Evolutionary conservation across 2,797 vertebrate genomes (phyloP).

Genomic region (Lutjanus argentimaculatus): DNA sequence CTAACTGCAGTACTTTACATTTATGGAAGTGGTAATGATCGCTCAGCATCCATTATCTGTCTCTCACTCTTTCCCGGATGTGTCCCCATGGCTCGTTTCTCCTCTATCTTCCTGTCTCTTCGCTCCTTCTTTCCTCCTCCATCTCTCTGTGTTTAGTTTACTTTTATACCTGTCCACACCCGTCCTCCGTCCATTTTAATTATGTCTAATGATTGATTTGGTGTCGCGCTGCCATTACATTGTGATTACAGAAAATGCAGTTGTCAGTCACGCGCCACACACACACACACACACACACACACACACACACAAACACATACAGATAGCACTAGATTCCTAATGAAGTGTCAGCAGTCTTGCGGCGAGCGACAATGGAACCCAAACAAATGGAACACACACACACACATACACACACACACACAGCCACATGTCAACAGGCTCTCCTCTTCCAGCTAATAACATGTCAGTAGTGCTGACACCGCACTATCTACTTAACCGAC

Average conservation of each 20-base stretch:
- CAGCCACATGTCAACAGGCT: constrained; percentile 60
- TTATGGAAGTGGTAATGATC: constrained; percentile 67
- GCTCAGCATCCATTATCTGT: constrained; percentile 48
- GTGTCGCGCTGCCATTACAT: constrained; percentile 45
- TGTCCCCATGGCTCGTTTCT: background rate
- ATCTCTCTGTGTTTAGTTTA: constrained; percentile 15
- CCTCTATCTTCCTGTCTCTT: background rate
- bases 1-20: constrained; percentile 67
- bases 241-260: constrained; percentile 54
- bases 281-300: background rate
- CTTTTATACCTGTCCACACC: constrained; percentile 23
- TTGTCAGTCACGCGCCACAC: constrained; percentile 39
- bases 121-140: background rate
- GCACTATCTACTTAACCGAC: constrained; percentile 66
- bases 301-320: background rate
- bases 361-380: constrained; percentile 55
- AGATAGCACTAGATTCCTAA: constrained; percentile 45
- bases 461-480: constrained; percentile 73
- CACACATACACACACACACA: constrained; percentile 22
- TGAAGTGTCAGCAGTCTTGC: constrained; percentile 72
- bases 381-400: constrained; percentile 55
- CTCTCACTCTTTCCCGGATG: constrained; percentile 15
- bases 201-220: constrained; percentile 45
- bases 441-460: constrained; percentile 71
- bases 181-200: constrained; percentile 58